A percentile compares a stretch with the other conserved stretches of the same genome.
phyloP scores from a whole-genome alignment of 2,113 vertebrate species.

The Neodon shergylaensis region DNA sequence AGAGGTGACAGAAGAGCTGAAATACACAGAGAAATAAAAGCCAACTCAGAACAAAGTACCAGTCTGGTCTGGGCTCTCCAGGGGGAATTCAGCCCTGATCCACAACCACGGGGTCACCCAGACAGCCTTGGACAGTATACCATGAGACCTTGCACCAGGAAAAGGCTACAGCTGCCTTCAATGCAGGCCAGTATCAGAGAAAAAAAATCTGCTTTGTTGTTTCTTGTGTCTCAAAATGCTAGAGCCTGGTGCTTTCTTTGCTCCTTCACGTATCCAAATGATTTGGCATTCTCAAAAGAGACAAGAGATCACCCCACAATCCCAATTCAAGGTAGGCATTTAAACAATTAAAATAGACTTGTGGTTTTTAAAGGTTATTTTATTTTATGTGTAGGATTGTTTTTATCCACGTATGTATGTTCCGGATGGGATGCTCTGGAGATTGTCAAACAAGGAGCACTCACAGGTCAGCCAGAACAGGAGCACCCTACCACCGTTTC shows the following conservation, averaged over 20 bases:
- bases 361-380: not conserved
- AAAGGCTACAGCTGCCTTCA: not conserved
- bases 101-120: not conserved
- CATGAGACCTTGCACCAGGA: not conserved
- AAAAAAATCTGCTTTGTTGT: not conserved
- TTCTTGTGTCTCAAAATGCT: not conserved
- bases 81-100: not conserved
- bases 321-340: not conserved
- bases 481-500: not conserved
- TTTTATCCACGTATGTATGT: not conserved
- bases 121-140: not conserved
- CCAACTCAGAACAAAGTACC: not conserved
- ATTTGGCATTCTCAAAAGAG: not conserved
- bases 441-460: not conserved
- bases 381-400: too few relatives aligned
- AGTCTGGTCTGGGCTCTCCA: not conserved
- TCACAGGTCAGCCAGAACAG: not conserved
- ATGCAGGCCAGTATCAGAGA: not conserved
- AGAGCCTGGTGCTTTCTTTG: not conserved
- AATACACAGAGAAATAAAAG: not conserved
- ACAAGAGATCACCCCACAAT: not conserved
- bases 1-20: not conserved
- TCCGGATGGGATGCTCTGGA: not conserved
- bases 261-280: not conserved
- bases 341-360: not conserved